Evolutionary conservation across 1,140 invertebrate genomes (phyloP), one percentile per base, ranked within the genome.

Genomic region (Drosophila tropicalis): DNA sequence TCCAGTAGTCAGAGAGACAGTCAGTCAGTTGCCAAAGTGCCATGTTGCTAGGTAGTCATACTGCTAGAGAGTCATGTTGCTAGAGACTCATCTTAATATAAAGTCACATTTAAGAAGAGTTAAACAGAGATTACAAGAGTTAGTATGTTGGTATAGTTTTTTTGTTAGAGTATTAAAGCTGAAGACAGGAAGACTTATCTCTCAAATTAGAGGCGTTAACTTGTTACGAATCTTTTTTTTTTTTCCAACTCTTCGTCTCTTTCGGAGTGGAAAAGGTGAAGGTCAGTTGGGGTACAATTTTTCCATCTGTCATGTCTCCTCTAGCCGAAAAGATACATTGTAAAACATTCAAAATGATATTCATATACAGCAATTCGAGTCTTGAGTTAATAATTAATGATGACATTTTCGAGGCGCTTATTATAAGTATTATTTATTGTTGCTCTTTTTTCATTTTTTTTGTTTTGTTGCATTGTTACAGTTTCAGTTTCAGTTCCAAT

Each of bases 171-270:
- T 51, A 51, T 51, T 9, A 12, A 22, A 51, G 13, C 17, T 22
- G 12, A 34, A 73, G 61, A 22, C 71, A 73, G 71, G 71, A 73
- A 73, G 70, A 71, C 55, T 58, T 75, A 72, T 68, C 72, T 75
- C 22, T 40, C 56, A 60, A 70, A 63, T 67, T 74, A 75, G 62
- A 70, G 62, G 58, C 60, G 73, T 71, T 66, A 61, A 67, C 67
- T 68, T 76, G 80, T 83, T 82, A 83, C 71, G 80, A 69, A 82
- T 82, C n/a, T n/a, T 82, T 67, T 79, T 73, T 75, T 64, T 68
- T 55, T 61, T 51, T 61, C 40, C 64, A 54, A 66, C 34, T 36
- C 34, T 75, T 75, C 75, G 72, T 57, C 72, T 58, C 17, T 22
- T 10, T 51, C 36, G 17, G 68, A 29, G 51, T 67, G 32, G 36